phyloP scores from a whole-genome alignment of 1,140 invertebrate genomes.

The Drosophila ambigua region DNA sequence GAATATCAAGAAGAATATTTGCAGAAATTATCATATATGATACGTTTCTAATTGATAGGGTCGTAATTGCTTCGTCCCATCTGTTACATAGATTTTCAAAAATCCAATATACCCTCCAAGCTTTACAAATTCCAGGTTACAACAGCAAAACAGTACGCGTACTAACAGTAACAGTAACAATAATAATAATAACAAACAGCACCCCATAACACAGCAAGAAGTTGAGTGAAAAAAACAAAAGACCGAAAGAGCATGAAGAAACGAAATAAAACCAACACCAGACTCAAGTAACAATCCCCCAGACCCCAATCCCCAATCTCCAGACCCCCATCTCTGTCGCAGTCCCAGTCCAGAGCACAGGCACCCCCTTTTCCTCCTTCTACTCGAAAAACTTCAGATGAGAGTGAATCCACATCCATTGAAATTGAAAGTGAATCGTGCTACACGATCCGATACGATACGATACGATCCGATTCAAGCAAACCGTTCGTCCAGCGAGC shows the following conservation, averaged over 20 bases:
- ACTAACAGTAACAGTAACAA: slow-evolving; percentile 38
- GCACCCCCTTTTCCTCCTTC: background rate
- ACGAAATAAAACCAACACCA: slow-evolving; percentile 70
- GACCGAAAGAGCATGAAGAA: slow-evolving; percentile 72
- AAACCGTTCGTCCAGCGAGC: slow-evolving; percentile 43
- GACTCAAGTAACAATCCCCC: slow-evolving; percentile 22
- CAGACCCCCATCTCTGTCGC: slow-evolving; percentile 58
- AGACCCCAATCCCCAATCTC: slow-evolving; percentile 16
- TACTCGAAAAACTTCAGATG: slow-evolving; percentile 36
- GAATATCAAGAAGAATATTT: no score
- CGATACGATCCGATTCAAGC: slow-evolving; percentile 31
- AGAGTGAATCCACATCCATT: slow-evolving; percentile 60
- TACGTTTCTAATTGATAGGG: no score
- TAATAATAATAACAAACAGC: slow-evolving; percentile 48
- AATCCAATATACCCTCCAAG: no score
- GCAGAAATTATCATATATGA: no score
- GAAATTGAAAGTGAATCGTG: slow-evolving; percentile 82
- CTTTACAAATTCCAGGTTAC: no score
- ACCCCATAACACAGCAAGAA: slow-evolving; percentile 31
- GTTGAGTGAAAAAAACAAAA: slow-evolving; percentile 52
- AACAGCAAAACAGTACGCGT: background rate
- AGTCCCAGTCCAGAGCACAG: slow-evolving; percentile 52
- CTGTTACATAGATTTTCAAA: no score
- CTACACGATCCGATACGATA: slow-evolving; percentile 69
- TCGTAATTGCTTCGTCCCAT: no score